phyloP scores from a whole-genome alignment of 2,888 invertebrate genomes.

The Iselma pallidipennis region DNA sequence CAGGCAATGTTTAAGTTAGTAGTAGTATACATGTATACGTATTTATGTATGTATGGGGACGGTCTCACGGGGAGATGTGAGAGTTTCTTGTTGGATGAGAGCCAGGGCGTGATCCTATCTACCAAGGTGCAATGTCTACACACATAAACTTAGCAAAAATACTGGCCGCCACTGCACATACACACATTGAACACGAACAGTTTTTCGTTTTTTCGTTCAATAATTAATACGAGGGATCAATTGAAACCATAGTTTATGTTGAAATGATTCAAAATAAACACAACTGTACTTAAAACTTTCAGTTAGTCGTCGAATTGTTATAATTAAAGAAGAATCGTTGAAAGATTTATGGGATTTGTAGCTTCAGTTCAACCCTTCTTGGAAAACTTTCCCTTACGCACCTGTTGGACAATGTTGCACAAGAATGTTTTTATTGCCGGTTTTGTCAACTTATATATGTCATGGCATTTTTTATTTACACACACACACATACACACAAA shows the following conservation, averaged over 20 bases:
- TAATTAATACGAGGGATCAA: not conserved
- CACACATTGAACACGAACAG: conserved; percentile 18
- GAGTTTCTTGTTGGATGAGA: conserved; percentile 34
- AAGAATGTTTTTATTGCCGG: conserved; percentile 16
- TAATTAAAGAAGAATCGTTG: not conserved
- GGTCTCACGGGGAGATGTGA: conserved; percentile 37
- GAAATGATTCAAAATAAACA: too few species aligned
- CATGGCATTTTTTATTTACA: too few species aligned
- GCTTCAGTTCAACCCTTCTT: conserved; percentile 6
- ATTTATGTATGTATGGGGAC: conserved; percentile 27
- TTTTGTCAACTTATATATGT: not conserved
- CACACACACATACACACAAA: too few species aligned
- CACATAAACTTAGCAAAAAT: conserved; percentile 51
- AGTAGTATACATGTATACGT: too few species aligned
- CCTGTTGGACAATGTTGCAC: conserved; percentile 16
- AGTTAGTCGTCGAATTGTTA: too few species aligned
- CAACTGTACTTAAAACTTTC: too few species aligned
- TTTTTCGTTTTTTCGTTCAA: not conserved
- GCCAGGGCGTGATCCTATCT: conserved; percentile 44
- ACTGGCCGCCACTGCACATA: conserved; percentile 47
- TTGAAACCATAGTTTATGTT: too few species aligned
- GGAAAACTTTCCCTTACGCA: conserved; percentile 25
- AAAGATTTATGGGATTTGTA: not conserved
- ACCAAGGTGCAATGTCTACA: conserved; percentile 44
- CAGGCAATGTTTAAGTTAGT: conserved; percentile 45